These are phyloP conservation scores for Thumatha senex DNA, from an alignment of 2,888 invertebrate genomes.

Conservation along the genomic window DNA sequence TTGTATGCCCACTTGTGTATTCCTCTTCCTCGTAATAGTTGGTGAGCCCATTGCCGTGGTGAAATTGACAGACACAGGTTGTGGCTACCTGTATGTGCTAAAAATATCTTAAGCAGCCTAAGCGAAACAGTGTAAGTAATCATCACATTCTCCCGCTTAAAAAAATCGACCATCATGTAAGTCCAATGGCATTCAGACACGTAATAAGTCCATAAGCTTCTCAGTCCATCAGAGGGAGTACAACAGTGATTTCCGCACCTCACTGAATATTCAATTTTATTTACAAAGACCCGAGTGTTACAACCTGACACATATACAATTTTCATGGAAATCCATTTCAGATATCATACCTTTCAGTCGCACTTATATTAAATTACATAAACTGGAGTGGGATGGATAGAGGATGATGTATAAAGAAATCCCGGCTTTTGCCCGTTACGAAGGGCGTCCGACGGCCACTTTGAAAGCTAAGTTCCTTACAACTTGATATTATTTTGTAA, in stretches of 20 bases:
- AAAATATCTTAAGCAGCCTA: too few relatives aligned
- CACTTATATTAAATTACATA: neutral
- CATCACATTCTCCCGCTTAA: too few relatives aligned
- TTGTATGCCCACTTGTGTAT: too few relatives aligned
- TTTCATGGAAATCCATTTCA: constrained; percentile 50
- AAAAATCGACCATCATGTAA: constrained; percentile 1
- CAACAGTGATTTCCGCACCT: constrained; percentile 73
- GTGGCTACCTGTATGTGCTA: too few relatives aligned
- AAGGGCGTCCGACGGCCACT: constrained; percentile 55
- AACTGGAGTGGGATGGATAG: constrained; percentile 37
- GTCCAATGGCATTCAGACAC: constrained; percentile 18
- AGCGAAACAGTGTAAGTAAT: neutral
- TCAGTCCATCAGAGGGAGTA: constrained; percentile 54
- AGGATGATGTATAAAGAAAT: constrained; percentile 57
- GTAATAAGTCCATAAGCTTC: constrained; percentile 37
- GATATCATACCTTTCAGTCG: constrained; percentile 17
- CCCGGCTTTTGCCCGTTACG: constrained; percentile 44
- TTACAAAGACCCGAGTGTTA: constrained; percentile 67
- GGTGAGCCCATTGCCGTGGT: too few relatives aligned
- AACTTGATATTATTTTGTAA: constrained; percentile 12
- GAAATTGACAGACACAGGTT: too few relatives aligned
- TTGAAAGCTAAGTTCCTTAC: constrained; percentile 61
- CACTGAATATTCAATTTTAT: constrained; percentile 80
- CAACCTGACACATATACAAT: constrained; percentile 65
- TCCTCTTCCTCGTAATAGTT: too few relatives aligned